phyloP scores from a whole-genome alignment of 2,797 vertebrate species.

The Danio choprae region DNA sequence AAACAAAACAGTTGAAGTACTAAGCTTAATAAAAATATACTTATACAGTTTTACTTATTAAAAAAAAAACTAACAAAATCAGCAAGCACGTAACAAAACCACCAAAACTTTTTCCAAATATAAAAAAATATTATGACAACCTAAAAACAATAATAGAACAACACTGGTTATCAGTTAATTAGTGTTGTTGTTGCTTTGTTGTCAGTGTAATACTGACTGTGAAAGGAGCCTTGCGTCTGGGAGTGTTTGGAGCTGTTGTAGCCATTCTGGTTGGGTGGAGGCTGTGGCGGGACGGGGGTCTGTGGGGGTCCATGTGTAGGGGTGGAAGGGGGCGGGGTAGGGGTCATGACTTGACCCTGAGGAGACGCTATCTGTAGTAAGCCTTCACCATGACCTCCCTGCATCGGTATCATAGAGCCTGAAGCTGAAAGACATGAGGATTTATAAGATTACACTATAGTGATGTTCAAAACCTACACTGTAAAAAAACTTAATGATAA shows the following conservation, averaged over 20 bases:
- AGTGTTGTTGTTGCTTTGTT: neutral
- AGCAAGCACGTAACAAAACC: too few relatives aligned
- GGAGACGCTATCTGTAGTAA: slow-evolving; percentile 69
- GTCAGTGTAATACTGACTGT: slow-evolving; percentile 39
- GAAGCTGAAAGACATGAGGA: slow-evolving; percentile 56
- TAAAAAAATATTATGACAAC: too few relatives aligned
- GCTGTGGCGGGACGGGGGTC: slow-evolving; percentile 65
- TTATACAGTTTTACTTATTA: too few relatives aligned
- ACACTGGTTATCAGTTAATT: too few relatives aligned
- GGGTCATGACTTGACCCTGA: slow-evolving; percentile 65
- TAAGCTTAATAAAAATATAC: too few relatives aligned
- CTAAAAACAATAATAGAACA: too few relatives aligned
- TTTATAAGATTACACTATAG: neutral
- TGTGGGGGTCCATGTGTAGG: slow-evolving; percentile 71
- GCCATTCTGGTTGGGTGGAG: slow-evolving; percentile 70
- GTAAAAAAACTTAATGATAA: too few relatives aligned
- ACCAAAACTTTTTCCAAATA: too few relatives aligned
- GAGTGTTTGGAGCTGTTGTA: slow-evolving; percentile 69
- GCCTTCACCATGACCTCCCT: slow-evolving; percentile 65
- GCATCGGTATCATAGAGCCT: slow-evolving; percentile 71
- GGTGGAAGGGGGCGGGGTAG: slow-evolving; percentile 68
- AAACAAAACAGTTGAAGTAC: too few relatives aligned
- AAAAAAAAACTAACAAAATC: too few relatives aligned
- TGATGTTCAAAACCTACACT: too few relatives aligned
- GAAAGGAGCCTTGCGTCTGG: slow-evolving; percentile 66